Percentiles rank a stretch among this genome's conserved stretches.
Evolutionary conservation across 2,113 vertebrate genomes (phyloP).

Genomic region (Manacus vitellinus): DNA sequence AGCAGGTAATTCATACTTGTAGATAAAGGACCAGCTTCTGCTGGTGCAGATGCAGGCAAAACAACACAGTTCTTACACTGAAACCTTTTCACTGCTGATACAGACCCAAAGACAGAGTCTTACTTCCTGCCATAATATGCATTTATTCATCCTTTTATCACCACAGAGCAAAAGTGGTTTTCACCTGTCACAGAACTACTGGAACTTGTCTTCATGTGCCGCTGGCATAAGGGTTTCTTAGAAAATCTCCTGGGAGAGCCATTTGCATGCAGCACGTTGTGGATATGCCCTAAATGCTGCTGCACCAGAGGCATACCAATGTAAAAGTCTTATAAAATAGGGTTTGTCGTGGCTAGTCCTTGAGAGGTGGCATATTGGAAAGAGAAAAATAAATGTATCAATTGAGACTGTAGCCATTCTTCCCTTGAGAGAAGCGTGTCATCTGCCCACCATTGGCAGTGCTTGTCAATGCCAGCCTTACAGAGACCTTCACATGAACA

Average conservation of each 20-base stretch:
- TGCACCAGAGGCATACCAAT: constrained; percentile 42
- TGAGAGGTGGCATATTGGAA: constrained; percentile 26
- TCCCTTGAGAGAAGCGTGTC: not conserved
- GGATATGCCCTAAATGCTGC: constrained; percentile 11
- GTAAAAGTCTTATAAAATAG: not conserved
- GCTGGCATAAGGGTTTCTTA: constrained; percentile 20
- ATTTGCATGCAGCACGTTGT: constrained; percentile 2
- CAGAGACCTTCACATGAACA: not conserved
- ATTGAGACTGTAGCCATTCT: not conserved
- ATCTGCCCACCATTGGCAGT: not conserved
- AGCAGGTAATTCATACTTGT: constrained; percentile 50
- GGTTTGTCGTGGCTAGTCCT: not conserved
- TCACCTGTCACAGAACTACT: constrained; percentile 34
- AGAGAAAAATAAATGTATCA: constrained; percentile 7
- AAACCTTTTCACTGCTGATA: constrained; percentile 45
- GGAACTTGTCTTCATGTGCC: not conserved
- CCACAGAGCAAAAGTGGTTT: constrained; percentile 16
- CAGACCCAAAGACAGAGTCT: not conserved
- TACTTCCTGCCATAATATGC: constrained; percentile 17
- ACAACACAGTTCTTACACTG: constrained; percentile 18
- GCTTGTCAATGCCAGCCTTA: not conserved
- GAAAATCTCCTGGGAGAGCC: not conserved
- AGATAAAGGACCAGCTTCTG: constrained; percentile 38
- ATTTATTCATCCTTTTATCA: constrained; percentile 17
- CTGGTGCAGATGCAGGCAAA: constrained; percentile 34